Evolutionary conservation across 2,113 vertebrate genomes (phyloP).

Genomic region (Forbesichthys agassizii): DNA sequence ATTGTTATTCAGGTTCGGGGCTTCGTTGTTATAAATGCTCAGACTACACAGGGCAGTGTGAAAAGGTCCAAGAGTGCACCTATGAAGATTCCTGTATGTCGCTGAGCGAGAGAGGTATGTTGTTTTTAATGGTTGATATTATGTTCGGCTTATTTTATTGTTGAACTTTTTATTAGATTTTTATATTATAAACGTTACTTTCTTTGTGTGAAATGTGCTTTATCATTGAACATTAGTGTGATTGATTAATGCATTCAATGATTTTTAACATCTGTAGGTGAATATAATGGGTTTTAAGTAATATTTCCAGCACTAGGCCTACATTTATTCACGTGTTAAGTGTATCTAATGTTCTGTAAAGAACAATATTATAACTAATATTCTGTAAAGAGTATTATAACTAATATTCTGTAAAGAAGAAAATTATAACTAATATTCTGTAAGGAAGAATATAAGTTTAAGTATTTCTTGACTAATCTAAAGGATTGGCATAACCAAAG

Average conservation of each 20-base stretch:
- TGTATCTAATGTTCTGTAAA: neutral
- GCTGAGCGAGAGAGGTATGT: constrained; percentile 71
- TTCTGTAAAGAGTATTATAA: neutral
- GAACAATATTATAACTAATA: too few species aligned
- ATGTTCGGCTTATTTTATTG: neutral
- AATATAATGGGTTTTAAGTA: too few species aligned
- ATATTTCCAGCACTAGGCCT: too few species aligned
- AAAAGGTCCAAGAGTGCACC: constrained; percentile 71
- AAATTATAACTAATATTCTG: neutral
- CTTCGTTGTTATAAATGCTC: constrained; percentile 75
- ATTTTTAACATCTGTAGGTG: too few species aligned
- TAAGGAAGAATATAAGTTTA: too few species aligned
- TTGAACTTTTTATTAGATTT: neutral
- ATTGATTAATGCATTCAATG: too few species aligned
- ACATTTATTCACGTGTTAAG: too few species aligned
- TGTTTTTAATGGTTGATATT: neutral
- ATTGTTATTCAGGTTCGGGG: constrained; percentile 48
- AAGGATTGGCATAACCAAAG: too few species aligned
- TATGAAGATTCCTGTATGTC: constrained; percentile 76
- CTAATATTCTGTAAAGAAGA: neutral
- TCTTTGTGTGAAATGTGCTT: too few species aligned
- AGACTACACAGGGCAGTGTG: constrained; percentile 68
- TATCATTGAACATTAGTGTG: too few species aligned
- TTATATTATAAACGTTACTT: neutral
- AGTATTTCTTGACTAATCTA: too few species aligned